A percentile compares a stretch with the other conserved stretches of the same genome.
Evolutionary conservation across 2,888 invertebrate genomes (phyloP).

Genomic region (Cheilosia soror): DNA sequence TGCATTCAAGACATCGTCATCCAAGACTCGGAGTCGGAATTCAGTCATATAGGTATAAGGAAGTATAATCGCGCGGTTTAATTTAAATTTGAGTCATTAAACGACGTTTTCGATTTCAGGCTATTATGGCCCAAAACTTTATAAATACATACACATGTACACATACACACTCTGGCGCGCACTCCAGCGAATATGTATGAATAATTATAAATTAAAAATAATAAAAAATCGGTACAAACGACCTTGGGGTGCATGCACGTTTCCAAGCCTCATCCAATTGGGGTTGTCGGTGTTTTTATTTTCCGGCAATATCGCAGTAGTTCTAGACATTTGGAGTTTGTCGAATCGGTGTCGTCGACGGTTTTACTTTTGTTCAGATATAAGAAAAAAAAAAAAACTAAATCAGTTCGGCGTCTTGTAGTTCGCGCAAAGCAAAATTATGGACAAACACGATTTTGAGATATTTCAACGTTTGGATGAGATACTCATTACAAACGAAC

Average conservation of each 20-base stretch:
- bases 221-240: conserved; percentile 17
- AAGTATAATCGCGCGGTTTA: conserved; percentile 28
- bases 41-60: conserved; percentile 47
- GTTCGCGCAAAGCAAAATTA: conserved; percentile 29
- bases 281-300: conserved; percentile 40
- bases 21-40: conserved; percentile 48
- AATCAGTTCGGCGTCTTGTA: background rate
- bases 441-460: conserved; percentile 70
- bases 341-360: conserved; percentile 25
- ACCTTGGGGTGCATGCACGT: conserved; percentile 63
- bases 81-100: conserved; percentile 61
- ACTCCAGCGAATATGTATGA: background rate
- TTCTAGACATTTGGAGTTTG: conserved; percentile 59
- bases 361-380: conserved; percentile 8
- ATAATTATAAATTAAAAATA: conserved; percentile 32
- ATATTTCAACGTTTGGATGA: conserved; percentile 70
- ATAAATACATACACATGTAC: conserved; percentile 5
- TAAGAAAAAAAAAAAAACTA: background rate
- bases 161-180: conserved; percentile 14
- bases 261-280: conserved; percentile 4
- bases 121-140: conserved; percentile 49
- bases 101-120: conserved; percentile 23
- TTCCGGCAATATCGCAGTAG: conserved; percentile 43
- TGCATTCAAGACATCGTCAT: conserved; percentile 45
- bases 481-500: conserved; percentile 65